These are phyloP conservation scores for Acronicta leporina DNA, from an alignment of 2,888 invertebrate genomes.

Conservation along the genomic window DNA sequence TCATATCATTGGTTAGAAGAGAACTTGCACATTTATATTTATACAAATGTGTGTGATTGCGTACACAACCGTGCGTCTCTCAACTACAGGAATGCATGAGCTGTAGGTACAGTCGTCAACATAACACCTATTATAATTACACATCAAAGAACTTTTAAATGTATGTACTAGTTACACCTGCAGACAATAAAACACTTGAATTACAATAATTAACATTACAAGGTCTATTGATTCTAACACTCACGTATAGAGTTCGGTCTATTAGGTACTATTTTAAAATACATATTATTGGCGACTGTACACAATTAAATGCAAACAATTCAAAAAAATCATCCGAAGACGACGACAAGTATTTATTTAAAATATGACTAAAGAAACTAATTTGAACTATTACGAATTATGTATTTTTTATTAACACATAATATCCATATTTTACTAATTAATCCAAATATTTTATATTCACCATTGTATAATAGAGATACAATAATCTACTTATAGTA, in stretches of 20 bases:
- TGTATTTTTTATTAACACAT: constrained; percentile 65
- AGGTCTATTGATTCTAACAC: constrained; percentile 36
- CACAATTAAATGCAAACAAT: constrained; percentile 74
- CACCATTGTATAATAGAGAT: constrained; percentile 65
- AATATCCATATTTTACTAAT: constrained; percentile 72
- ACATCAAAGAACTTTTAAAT: constrained; percentile 33
- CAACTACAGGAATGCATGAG: constrained; percentile 75
- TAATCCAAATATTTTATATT: constrained; percentile 67
- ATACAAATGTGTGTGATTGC: constrained; percentile 56
- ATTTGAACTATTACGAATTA: constrained; percentile 78
- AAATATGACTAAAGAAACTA: constrained; percentile 74
- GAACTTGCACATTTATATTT: constrained; percentile 73
- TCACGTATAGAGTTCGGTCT: constrained; percentile 15
- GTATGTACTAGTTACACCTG: constrained; percentile 41
- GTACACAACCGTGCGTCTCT: constrained; percentile 61
- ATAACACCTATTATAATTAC: constrained; percentile 39
- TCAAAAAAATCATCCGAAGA: constrained; percentile 52
- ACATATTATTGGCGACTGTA: constrained; percentile 58
- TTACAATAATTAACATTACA: constrained; percentile 41
- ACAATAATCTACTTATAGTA: constrained; percentile 77
- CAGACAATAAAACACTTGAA: constrained; percentile 43
- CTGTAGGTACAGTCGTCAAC: constrained; percentile 65
- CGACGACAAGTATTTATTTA: constrained; percentile 61
- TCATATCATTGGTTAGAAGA: constrained; percentile 91
- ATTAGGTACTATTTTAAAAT: constrained; percentile 31